Evolutionary conservation across 2,797 vertebrate genomes (phyloP), one percentile per base, ranked within the genome.

Genomic region (Myioborus melanocephalus): DNA sequence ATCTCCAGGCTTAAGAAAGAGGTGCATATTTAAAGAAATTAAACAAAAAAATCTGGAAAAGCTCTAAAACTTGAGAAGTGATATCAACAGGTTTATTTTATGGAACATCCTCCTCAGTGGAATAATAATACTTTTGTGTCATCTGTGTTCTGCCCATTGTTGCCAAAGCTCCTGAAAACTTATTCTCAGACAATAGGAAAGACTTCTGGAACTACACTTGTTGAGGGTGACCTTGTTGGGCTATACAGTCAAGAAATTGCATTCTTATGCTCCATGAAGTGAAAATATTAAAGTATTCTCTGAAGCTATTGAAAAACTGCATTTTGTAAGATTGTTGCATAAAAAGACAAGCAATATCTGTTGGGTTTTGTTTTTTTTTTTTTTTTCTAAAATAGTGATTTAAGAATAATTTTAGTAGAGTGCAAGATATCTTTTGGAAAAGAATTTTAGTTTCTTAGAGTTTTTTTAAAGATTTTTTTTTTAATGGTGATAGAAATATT

Each of bases 91-190:
- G 22, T 15, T 57, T 70, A 35, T 80, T 80, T 83, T 57, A 77
- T 46, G 49, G 17, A 43, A 52, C 1, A 3, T 6, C 6, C 1
- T 0, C 56, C 17, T 32, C 35, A 71, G 8, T 39, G 34, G 24
- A 89, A 80, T 24, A 5, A 39, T 27, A 55, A 6, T 55, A 61
- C 6, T 84, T 71, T 12, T 12, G 3, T 44, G 37, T 52, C 26
- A 37, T 41, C n/a, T 81, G 20, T 68, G 41, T 69, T 68, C 32
- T 17, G 8, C 5, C 14, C 4, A 9, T 32, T 84, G 28, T 35
- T 88, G 24, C 8, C 46, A 87, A 94, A 84, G 14, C 11, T 66
- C 21, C 56, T 72, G n/a, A 32, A 83, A 85, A 85, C 3, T 30
- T 15, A 21, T 64, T 76, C 23, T 46, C n/a, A 83, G 1, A 3